Evolutionary conservation across 2,113 vertebrate genomes (phyloP), one percentile per base, ranked within the genome.

Genomic region (Osmerus eperlanus): DNA sequence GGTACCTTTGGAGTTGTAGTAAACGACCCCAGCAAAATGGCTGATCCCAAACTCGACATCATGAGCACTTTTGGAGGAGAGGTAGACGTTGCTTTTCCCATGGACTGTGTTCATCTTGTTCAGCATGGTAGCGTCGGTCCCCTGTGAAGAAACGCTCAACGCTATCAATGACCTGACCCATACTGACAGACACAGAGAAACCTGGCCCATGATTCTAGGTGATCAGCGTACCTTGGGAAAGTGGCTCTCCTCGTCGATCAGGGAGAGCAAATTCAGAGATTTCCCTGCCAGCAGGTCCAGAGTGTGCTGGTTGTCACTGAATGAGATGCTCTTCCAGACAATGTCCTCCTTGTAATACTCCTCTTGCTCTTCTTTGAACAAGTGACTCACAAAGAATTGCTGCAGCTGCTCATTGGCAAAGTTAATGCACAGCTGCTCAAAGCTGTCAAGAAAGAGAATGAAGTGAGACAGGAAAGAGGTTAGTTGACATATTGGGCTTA

Each of bases 391-490:
- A 0, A 99, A 99, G 85, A 98, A 97, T 87, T 99, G 97, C 88
- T 99, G 97, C 72, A 99, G 93, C 77, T 96, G 94, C 85, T 99
- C 97, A 0, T 98, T 99, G 80, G 97, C 97, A 14, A 95, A 94
- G 70, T 99, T 99, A 82, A 98, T 99, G 89, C 96, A 99, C 68
- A 99, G 91, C 85, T 99, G 97, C 88, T 98, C 97, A 21, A 99
- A 99, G 87, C 97, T 98, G 88, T 1, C 13, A 72, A 36, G 71
- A 41, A 68, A 16, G 13, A 54, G 4, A 18, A 62, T 62, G 11
- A 32, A 16, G 5, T 19, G 19, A 56, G 14, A 41, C 8, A 21
- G 32, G 36, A 13, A 13, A 47, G 8, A 3, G 36, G 2, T 18
- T 19, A 11, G n/a, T 14, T 28, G 62, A 23, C 12, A 9, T 51